Evolutionary conservation across 1,140 invertebrate genomes (phyloP), one percentile per base, ranked within the genome.

Genomic region (Drosophila azteca): DNA sequence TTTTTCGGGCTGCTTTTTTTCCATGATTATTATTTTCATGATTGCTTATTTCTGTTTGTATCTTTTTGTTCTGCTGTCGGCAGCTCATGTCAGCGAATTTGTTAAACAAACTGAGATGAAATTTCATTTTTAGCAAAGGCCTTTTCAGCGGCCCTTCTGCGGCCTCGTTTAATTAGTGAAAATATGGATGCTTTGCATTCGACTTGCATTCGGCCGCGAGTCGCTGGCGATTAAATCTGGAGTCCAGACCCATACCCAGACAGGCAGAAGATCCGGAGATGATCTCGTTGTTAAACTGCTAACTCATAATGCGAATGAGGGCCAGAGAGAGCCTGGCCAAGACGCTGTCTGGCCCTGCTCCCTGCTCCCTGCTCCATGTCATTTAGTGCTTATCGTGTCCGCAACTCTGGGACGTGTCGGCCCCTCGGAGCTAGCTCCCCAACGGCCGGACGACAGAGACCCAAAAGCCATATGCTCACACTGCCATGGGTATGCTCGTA

Each of bases 41-140:
- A 63, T 68, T 57, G 31, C 68, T 81, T 79, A 72, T 80, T 59
- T 65, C 24, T 26, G n/a, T 62, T 35, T 26, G 22, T 35, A 22
- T 53, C 43, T 58, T 66, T 43, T 61, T 77, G 66, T 61, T 80
- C 66, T 62, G 71, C 80, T 84, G 80, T 84, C 79, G 84, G 82
- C 68, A 68, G 53, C 60, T 77, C 79, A 75, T 85, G 81, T 85
- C 81, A 85, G 78, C 82, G 80, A 81, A 85, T 85, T 85, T 85
- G 81, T 85, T 81, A 87, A 85, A 82, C 69, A 85, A 87, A 87
- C 82, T 75, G 78, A 81, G 87, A 85, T 85, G 82, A 85, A 87
- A 80, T 69, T 74, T 66, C 61, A 50, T 59, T 74, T 74, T 51
- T 48, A 43, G 31, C 0, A 31, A 31, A 9, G 17, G 26, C 24